phyloP scores from a whole-genome alignment of 2,888 invertebrate genomes.

The Drosophila nr. perissopoda region DNA sequence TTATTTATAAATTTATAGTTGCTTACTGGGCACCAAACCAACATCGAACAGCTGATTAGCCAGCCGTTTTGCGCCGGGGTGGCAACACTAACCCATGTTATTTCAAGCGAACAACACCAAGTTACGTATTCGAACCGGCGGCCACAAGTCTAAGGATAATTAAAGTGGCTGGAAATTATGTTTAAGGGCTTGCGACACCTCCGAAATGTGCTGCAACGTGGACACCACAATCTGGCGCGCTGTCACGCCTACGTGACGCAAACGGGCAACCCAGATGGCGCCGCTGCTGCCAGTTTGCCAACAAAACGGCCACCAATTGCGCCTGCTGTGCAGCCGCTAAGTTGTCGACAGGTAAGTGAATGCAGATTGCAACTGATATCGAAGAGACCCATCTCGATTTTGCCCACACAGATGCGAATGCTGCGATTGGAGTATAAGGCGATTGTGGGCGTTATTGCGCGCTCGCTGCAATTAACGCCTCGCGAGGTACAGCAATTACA shows the following conservation, averaged over 20 bases:
- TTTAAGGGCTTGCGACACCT: slow-evolving; percentile 73
- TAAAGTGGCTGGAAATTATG: slow-evolving; percentile 62
- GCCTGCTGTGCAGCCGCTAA: slow-evolving; percentile 50
- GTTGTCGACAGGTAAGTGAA: slow-evolving; percentile 67
- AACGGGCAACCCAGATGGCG: slow-evolving; percentile 11
- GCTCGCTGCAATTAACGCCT: slow-evolving; percentile 77
- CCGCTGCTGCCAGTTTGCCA: slow-evolving; percentile 1
- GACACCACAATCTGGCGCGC: slow-evolving; percentile 52
- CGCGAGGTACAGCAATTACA: slow-evolving; percentile 73
- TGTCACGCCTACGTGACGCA: slow-evolving; percentile 50
- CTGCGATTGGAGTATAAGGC: slow-evolving; percentile 82
- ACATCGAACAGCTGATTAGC: slow-evolving; percentile 59
- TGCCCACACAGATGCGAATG: slow-evolving; percentile 62
- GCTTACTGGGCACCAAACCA: slow-evolving; percentile 20
- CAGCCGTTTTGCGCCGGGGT: slow-evolving; percentile 52
- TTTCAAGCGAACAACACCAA: slow-evolving; percentile 62
- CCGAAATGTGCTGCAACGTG: slow-evolving; percentile 71
- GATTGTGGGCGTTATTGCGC: slow-evolving; percentile 75
- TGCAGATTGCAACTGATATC: not conserved
- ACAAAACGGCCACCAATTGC: slow-evolving; percentile 12
- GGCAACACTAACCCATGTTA: slow-evolving; percentile 60
- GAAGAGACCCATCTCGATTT: not conserved
- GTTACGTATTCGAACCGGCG: slow-evolving; percentile 68
- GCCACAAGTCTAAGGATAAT: slow-evolving; percentile 34
- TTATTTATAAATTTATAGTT: slow-evolving; percentile 45